phyloP scores from a whole-genome alignment of 2,888 invertebrate genomes.

The Lottia scabra region DNA sequence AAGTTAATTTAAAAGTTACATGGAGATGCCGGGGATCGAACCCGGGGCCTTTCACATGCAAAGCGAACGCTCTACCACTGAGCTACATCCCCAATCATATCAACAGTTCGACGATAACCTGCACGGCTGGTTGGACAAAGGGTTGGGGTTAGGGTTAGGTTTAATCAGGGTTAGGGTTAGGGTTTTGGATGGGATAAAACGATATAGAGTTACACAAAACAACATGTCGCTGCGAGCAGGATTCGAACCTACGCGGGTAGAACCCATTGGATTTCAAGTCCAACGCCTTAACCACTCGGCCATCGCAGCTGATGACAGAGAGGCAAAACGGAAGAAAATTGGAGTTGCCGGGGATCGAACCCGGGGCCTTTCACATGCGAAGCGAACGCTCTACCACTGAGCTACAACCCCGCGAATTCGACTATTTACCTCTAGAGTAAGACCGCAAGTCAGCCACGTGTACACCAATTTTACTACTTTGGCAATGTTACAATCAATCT shows the following conservation, averaged over 20 bases:
- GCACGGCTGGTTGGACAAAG: too few species aligned
- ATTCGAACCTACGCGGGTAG: constrained; percentile 23
- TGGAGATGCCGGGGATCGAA: constrained; percentile 24
- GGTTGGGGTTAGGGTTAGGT: too few species aligned
- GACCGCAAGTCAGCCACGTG: too few species aligned
- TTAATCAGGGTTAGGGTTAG: too few species aligned
- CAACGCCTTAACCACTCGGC: constrained; percentile 25
- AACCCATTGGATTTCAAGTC: constrained; percentile 24
- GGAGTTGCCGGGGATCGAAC: constrained; percentile 17
- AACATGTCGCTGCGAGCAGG: too few species aligned
- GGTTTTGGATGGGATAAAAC: too few species aligned
- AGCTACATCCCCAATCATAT: constrained; percentile 22
- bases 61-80: constrained; percentile 26
- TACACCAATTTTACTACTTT: too few species aligned
- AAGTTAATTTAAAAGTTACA: too few species aligned
- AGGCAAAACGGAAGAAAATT: not conserved
- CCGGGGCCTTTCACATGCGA: constrained; percentile 18
- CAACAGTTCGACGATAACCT: too few species aligned
- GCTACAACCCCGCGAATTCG: constrained; percentile 9
- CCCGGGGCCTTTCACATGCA: constrained; percentile 23
- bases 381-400: constrained; percentile 19
- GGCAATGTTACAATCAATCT: too few species aligned
- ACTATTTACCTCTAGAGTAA: too few species aligned
- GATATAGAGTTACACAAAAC: too few species aligned
- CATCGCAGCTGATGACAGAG: constrained; percentile 12